Base-by-base conservation (phyloP, 2,888 invertebrate species). In the Drosophila algonquin region DNA sequence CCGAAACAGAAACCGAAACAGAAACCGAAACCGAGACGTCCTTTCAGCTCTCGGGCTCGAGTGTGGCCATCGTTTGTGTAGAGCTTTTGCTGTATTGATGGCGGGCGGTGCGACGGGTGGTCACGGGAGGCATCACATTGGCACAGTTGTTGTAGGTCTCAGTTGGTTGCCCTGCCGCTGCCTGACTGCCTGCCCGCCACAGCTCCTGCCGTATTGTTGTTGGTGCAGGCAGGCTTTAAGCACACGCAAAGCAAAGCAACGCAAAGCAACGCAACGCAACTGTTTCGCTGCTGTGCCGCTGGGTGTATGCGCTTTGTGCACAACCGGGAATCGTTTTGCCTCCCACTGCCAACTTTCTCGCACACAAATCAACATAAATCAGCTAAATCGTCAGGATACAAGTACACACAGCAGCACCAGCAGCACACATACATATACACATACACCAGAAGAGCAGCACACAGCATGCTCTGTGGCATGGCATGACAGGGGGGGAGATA, bases 341-440 rank as follows among this genome's bases (percentile, higher is more conserved):
- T 75, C 70, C 63, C 63, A 69, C 62, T 73, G 65, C 62, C 61
- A 63, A 55, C 62, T 70, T 86, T 76, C 68, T 80, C 71, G 82
- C 84, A 77, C 80, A 77, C 77, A 87, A 87, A 81, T 87, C 82
- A 80, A 81, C 87, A 89, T 89, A 85, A 89, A 87, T 87, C 87
- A 87, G 85, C 86, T 75, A 86, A 87, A 87, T 85, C 80, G 80
- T 79, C 81, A 79, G 79, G 63, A 79, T 78, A 84, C 84, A 77
- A 73, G 64, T 65, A 79, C 76, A 80, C 70, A 14, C 40, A 40
- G 40, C 40, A 14, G 14, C 40, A 14, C 14, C 14, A 40, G 40
- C 40, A 40, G 75, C 55, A 80, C 62, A 27, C 27, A 59, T 47
- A 53, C 52, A 54, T 44, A 67, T 24, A 21, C 21, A 21, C 21